These are phyloP conservation scores for Mythimna ferrago DNA, from an alignment of 2,888 invertebrate genomes.

Conservation along the genomic window DNA sequence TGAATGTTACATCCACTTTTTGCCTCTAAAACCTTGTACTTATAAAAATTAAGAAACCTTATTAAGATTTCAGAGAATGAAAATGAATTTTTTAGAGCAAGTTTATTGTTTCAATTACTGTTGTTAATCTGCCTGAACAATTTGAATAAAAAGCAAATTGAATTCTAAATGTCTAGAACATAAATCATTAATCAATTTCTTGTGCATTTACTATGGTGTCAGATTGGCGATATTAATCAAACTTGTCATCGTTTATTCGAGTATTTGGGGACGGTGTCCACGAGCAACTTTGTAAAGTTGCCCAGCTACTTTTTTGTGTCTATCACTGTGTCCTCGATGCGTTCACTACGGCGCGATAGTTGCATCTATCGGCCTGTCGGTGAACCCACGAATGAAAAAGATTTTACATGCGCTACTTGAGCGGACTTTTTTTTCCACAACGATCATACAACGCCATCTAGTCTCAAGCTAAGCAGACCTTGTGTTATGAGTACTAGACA, in stretches of 20 bases:
- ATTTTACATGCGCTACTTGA: no score
- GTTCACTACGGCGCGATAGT: no score
- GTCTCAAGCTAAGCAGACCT: no score
- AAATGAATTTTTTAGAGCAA: conserved; percentile 18
- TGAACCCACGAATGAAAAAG: no score
- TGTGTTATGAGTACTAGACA: no score
- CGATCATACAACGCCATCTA: no score
- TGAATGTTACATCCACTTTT: conserved; percentile 33
- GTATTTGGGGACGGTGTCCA: no score
- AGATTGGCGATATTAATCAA: conserved; percentile 2
- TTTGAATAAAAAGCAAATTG: conserved; percentile 19
- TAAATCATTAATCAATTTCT: conserved; percentile 21
- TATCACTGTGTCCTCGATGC: no score
- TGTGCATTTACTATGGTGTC: conserved; percentile 1
- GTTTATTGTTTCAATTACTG: conserved; percentile 26
- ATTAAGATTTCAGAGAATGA: conserved; percentile 17
- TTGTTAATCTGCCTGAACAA: not conserved
- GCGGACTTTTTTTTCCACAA: no score
- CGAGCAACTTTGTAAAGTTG: no score
- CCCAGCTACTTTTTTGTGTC: no score
- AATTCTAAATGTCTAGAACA: conserved; percentile 3
- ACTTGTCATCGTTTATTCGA: not conserved
- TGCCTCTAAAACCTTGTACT: not conserved
- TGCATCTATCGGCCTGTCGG: no score
- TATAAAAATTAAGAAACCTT: not conserved